phyloP scores from a whole-genome alignment of 2,113 vertebrate species.

The Prinia subflava region DNA sequence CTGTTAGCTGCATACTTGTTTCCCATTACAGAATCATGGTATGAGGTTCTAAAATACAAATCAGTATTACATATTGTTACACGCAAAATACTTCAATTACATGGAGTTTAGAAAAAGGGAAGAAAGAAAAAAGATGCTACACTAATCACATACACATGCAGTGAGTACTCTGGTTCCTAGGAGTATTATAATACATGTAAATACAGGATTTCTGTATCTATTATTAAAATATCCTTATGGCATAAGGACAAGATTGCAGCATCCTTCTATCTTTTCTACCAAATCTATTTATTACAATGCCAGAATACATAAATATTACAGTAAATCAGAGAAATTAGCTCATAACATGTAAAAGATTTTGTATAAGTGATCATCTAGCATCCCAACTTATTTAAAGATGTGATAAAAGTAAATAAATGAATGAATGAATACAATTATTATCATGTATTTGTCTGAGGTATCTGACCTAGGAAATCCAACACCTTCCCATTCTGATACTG shows the following conservation, averaged over 20 bases:
- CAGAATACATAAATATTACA: neutral
- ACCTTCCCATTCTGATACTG: neutral
- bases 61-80: neutral
- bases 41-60: constrained; percentile 75
- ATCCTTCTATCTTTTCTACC: neutral
- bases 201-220: neutral
- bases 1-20: constrained; percentile 93
- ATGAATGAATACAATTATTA: neutral
- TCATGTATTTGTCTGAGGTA: neutral
- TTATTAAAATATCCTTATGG: neutral
- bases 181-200: neutral
- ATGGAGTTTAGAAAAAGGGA: neutral
- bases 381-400: neutral
- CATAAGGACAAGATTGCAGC: neutral
- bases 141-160: neutral
- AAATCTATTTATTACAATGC: neutral
- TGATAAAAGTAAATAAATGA: neutral
- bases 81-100: neutral
- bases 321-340: neutral
- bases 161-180: neutral
- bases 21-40: constrained; percentile 86
- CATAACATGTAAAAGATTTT: neutral
- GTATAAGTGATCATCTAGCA: neutral
- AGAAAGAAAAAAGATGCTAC: neutral
- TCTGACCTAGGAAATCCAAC: neutral